Percentiles rank a stretch among this genome's conserved stretches.
phyloP scores from a whole-genome alignment of 2,888 invertebrate species.

The Dorcus hopei region DNA sequence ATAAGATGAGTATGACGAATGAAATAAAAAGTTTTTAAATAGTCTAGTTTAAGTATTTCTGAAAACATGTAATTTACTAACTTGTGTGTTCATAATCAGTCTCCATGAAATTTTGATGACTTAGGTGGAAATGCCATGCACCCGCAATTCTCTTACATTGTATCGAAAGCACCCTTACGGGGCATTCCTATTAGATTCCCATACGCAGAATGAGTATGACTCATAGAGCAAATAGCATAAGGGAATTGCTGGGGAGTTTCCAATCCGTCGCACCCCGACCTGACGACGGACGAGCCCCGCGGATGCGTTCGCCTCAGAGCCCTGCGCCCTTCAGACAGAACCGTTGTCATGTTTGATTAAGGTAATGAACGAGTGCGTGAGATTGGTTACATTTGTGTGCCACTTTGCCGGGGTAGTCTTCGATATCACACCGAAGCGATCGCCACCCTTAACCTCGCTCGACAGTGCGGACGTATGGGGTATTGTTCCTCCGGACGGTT shows the following conservation, averaged over 20 bases:
- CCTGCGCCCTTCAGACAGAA: background rate
- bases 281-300: no score
- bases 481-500: background rate
- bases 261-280: no score
- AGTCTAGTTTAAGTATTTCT: no score
- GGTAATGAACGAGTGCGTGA: conserved; percentile 48
- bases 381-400: conserved; percentile 45
- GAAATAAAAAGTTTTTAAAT: no score
- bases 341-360: conserved; percentile 42
- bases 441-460: conserved; percentile 6
- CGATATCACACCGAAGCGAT: conserved; percentile 20
- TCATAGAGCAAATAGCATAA: conserved; percentile 45
- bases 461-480: background rate
- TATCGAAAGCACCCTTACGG: conserved; percentile 27
- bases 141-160: conserved; percentile 6
- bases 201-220: conserved; percentile 38
- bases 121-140: conserved; percentile 16
- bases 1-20: no score
- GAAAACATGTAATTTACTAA: no score
- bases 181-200: conserved; percentile 46
- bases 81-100: no score
- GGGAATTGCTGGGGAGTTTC: conserved; percentile 36
- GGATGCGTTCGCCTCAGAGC: no score
- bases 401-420: conserved; percentile 24
- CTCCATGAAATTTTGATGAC: background rate